These are phyloP conservation scores for Reticulitermes lucifugus DNA, from an alignment of 2,888 invertebrate genomes.

Conservation along the genomic window DNA sequence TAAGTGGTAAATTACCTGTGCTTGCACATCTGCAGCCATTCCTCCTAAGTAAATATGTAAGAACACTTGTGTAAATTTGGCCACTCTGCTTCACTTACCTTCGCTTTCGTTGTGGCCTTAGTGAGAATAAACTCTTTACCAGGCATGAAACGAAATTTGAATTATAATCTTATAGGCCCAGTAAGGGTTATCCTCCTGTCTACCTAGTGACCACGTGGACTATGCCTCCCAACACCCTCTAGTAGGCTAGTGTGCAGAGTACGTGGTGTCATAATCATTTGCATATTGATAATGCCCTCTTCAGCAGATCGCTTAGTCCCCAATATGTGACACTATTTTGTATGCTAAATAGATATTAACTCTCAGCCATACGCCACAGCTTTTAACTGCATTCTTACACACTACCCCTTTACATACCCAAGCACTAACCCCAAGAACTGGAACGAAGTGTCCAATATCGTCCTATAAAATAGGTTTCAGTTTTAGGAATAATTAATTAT, in stretches of 20 bases:
- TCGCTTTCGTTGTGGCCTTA: too few relatives aligned
- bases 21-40: too few relatives aligned
- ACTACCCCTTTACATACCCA: not conserved
- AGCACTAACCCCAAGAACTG: not conserved
- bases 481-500: conserved; percentile 19
- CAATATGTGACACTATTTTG: conserved; percentile 15
- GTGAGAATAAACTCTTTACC: too few relatives aligned
- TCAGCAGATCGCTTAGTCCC: conserved; percentile 6
- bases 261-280: conserved; percentile 29
- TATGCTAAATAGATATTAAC: conserved; percentile 38
- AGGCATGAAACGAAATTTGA: too few relatives aligned
- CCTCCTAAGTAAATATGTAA: too few relatives aligned
- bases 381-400: not conserved
- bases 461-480: not conserved
- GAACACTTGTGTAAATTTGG: too few relatives aligned
- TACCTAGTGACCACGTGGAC: not conserved
- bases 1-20: too few relatives aligned
- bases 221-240: not conserved
- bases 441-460: not conserved
- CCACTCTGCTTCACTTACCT: too few relatives aligned
- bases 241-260: not conserved
- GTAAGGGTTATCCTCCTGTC: not conserved
- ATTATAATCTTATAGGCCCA: too few relatives aligned
- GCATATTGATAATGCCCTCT: conserved; percentile 34
- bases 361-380: not conserved